Base-by-base conservation (phyloP, 2,797 vertebrate genomes). In the Galago senegalensis region DNA sequence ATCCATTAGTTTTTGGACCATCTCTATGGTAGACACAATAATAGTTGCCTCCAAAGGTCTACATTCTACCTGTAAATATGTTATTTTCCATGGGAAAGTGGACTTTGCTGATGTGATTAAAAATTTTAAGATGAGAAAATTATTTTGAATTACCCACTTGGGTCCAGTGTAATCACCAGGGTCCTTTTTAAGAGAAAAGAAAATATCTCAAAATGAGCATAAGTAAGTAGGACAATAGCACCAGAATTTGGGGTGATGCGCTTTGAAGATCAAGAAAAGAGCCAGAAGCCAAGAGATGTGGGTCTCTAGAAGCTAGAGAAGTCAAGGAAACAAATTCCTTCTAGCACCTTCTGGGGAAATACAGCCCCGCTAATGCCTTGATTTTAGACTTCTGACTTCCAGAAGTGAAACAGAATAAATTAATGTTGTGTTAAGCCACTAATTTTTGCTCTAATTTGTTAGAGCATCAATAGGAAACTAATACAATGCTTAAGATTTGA, bases 231-330 rank as follows among this genome's bases (percentile, higher is more conserved):
- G 5, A 18, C 8, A 31, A 40, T 21, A 8, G 16, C 34, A 60
- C 3, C 18, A 12, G 7, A 31, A 4, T 67, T 76, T 56, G 12
- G 23, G 58, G 17, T 49, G 43, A 34, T 29, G 13, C 0, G 14
- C 29, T 40, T 34, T 40, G 18, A 75, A 46, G 4, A 10, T 7
- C 7, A 3, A 27, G 11, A 8, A 18, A 86, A 12, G 27, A 29
- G 0, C 40, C 13, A 23, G 13, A 76, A 34, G 2, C 0, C 58
- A 81, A 60, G 0, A 7, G 75, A 75, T 0, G 9, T 5, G 43
- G 27, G 5, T 5, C 9, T 80, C 53, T 1, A 0, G 29, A 73
- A 72, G 25, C 8, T 65, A 8, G 6, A 29, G 79, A 80, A 63
- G 16, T 0, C 10, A 53, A 86, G 40, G 16, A 29, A 77, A 67